Conservation (phyloP, 1,140 invertebrate species). For the Diorhabda carinulata region DNA sequence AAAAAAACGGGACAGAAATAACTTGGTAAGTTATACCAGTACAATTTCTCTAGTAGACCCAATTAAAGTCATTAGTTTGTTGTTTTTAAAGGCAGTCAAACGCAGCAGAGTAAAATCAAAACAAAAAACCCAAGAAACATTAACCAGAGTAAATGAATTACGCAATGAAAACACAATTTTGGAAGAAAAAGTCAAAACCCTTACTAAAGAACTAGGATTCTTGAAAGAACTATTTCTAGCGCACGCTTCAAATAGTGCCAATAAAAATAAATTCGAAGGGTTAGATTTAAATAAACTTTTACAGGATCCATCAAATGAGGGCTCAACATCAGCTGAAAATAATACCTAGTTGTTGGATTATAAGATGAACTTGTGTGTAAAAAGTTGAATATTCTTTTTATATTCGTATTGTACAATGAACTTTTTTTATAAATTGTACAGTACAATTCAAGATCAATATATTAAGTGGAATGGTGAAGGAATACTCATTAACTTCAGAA, state of each 20-base stretch:
- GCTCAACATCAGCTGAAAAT: constrained; percentile 19
- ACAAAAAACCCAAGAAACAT: constrained; percentile 74
- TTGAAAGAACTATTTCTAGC: constrained; percentile 83
- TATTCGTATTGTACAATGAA: no score
- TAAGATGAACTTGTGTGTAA: no score
- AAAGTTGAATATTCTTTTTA: no score
- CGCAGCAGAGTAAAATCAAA: constrained; percentile 85
- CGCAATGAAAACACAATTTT: constrained; percentile 79
- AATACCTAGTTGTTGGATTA: background rate
- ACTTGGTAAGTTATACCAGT: constrained; percentile 56
- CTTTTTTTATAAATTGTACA: no score
- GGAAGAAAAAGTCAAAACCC: constrained; percentile 79
- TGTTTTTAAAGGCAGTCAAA: constrained; percentile 70
- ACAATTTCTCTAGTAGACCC: constrained; percentile 1
- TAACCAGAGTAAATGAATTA: constrained; percentile 71
- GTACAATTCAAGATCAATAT: no score
- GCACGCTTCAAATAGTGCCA: constrained; percentile 61
- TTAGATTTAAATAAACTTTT: constrained; percentile 55
- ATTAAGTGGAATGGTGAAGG: no score
- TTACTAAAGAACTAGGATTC: constrained; percentile 80
- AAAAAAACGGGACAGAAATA: constrained; percentile 76
- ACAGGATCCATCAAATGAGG: constrained; percentile 45
- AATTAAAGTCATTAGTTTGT: background rate
- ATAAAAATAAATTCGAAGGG: constrained; percentile 50
- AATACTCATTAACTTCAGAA: no score